phyloP scores from a whole-genome alignment of 92 coral and sea anemone species.

The Siderastrea radians region DNA sequence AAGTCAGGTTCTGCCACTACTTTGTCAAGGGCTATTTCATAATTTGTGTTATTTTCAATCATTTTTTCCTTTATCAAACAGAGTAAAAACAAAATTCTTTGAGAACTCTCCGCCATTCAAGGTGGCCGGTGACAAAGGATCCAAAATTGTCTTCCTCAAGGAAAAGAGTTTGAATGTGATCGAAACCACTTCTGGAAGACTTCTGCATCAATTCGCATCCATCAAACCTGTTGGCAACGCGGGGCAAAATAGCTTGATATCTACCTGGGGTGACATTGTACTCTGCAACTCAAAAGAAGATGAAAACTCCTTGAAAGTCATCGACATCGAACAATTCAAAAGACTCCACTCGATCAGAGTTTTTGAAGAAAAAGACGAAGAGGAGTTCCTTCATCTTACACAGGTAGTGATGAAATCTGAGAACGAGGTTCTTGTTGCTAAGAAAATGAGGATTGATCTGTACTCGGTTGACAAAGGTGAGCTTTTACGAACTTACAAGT shows the following conservation, averaged over 20 bases:
- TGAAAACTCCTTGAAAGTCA: constrained; percentile 78
- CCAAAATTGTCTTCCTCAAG: constrained; percentile 68
- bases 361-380: constrained; percentile 83
- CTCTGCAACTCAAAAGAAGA: constrained; percentile 83
- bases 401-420: constrained; percentile 75
- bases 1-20: not conserved
- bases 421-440: constrained; percentile 82
- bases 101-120: constrained; percentile 70
- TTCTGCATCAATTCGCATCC: constrained; percentile 29
- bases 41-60: not conserved
- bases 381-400: constrained; percentile 81
- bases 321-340: constrained; percentile 50
- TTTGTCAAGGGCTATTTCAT: too few relatives aligned
- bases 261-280: constrained; percentile 55
- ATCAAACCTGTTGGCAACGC: constrained; percentile 77
- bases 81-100: constrained; percentile 68
- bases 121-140: constrained; percentile 72
- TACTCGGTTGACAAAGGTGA: constrained; percentile 72
- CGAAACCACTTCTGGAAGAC: constrained; percentile 58
- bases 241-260: constrained; percentile 78
- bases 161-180: constrained; percentile 72
- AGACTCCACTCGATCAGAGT: constrained; percentile 65
- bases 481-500: constrained; percentile 62
- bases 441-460: constrained; percentile 83
- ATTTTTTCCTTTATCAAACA: constrained; percentile 11